Base-by-base conservation (phyloP, 2,113 vertebrate genomes). In the Pongo abelii region DNA sequence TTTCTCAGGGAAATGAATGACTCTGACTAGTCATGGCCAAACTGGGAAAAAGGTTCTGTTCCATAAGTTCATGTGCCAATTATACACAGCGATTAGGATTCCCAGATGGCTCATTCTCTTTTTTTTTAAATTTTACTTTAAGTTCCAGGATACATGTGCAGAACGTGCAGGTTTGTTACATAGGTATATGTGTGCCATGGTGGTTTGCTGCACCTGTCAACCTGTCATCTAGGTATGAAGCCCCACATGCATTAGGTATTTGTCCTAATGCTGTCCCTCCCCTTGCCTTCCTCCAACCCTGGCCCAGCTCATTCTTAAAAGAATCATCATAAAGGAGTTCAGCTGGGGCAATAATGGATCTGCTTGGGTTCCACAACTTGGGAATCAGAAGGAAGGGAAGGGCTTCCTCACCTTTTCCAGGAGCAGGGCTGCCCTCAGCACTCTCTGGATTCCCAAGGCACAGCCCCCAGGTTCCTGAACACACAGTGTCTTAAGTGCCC, bases 1-100 rank as follows among this genome's bases (percentile, higher is more conserved):
- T 89, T 95, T 95, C 87, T 70, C 25, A 81, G 91, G 88, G 85
- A 97, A 96, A 90, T 72, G 87, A 70, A 92, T 46, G 89, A 92
- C 79, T 38, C 38, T 72, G 52, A 85, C 35, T 67, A 93, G 74
- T 69, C 61, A 86, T 27, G 74, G 87, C 84, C 93, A 96, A 80
- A 96, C 84, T 67, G 43, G 91, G 88, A 86, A 69, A 93, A 93
- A 87, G 69, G 70, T 89, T 89, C 84, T 79, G 50, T 38, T 96
- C 43, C 91, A 64, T 96, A 94, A 85, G 85, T 61, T 52, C 38
- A 30, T 12, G 72, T 79, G 52, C 38, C 84, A 78, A 79, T n/a
- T 50, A 59, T 18, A 85, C 20, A 35, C 25, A 87, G 59, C 17
- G 38, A 32, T 77, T 59, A 89, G 69, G 22, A 81, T 84, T 43